Percentiles rank a stretch among this genome's conserved stretches.
Evolutionary conservation across 2,113 vertebrate species (phyloP).

Genomic region (Eulemur rufifrons): DNA sequence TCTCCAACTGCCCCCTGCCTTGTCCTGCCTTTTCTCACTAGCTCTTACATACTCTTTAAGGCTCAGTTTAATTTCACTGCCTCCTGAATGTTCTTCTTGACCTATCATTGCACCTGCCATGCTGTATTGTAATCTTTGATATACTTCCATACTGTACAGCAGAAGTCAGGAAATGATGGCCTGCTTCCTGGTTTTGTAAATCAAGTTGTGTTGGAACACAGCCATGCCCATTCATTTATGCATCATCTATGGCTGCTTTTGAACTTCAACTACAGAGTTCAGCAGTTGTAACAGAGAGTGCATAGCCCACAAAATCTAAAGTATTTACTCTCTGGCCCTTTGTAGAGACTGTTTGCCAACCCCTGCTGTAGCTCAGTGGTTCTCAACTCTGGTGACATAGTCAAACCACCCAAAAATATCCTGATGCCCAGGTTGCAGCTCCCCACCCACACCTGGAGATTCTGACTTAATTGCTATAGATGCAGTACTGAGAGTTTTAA

Average conservation of each 20-base stretch:
- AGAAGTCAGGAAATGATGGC: neutral
- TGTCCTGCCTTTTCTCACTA: neutral
- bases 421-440: neutral
- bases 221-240: neutral
- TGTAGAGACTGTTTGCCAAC: neutral
- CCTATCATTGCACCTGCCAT: too few relatives aligned
- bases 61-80: neutral
- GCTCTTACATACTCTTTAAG: neutral
- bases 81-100: neutral
- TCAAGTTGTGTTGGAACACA: neutral
- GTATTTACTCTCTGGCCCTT: neutral
- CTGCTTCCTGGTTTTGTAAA: neutral
- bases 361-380: neutral
- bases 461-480: neutral
- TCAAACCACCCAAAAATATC: neutral
- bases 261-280: neutral
- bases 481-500: neutral
- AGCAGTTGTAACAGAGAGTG: neutral
- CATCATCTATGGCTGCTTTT: neutral
- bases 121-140: neutral
- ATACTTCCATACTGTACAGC: neutral
- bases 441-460: neutral
- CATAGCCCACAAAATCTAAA: neutral
- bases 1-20: neutral
- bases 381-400: neutral